Evolutionary conservation across 2,797 vertebrate genomes (phyloP), one percentile per base, ranked within the genome.

Genomic region (Anas flavirostris): DNA sequence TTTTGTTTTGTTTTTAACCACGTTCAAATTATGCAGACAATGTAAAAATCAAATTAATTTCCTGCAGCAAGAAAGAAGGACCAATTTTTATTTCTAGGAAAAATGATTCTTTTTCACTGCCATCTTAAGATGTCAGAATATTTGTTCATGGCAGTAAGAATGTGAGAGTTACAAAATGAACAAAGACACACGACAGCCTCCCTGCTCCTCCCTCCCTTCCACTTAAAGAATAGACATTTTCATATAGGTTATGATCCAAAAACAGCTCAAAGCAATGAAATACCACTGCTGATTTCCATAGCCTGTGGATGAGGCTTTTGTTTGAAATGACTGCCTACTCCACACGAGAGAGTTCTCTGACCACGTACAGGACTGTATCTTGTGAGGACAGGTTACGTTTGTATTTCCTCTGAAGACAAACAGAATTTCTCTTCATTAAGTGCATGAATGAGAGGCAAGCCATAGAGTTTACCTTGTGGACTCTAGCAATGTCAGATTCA

Each of bases 11-110:
- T 21, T 21, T 94, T 59, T 52, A 76, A 26, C 21, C 7, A 12
- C 31, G 48, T 52, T 82, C 75, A 81, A 78, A 62, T 72, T 48
- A 39, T 19, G 10, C 59, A 74, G 70, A 31, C 64, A 94, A 48
- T 19, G 56, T 25, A 56, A 13, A 77, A 79, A 91, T 53, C 67
- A 84, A 86, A 78, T 73, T 62, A 69, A 88, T 80, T 95, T 92
- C 56, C 63, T 72, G 26, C 28, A 82, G 59, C 50, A 73, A 67
- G 70, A 44, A 88, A 33, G 60, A 86, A 84, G 35, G 48, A 46
- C 5, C 5, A 8, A 2, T 53, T 89, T 63, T 70, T 69, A 85
- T 84, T 93, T 91, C 46, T 7, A 55, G 14, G 13, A 35, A 4
- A 81, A 93, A 62, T 31, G 25, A 8, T 81, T 82, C 17, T 79